phyloP scores from a whole-genome alignment of 1,140 invertebrate species.

The Euwallacea fornicatus region DNA sequence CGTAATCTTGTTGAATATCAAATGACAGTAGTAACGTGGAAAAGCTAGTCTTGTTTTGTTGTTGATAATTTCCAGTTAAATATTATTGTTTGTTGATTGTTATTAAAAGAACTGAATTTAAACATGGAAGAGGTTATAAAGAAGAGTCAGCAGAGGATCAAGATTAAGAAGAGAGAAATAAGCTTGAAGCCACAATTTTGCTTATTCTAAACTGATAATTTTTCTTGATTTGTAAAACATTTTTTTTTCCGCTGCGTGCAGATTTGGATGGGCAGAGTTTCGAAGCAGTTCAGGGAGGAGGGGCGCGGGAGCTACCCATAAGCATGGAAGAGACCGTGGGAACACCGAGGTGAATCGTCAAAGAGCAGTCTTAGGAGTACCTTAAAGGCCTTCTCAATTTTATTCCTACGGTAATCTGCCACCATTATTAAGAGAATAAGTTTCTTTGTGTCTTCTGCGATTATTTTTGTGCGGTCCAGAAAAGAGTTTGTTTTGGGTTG shows the following conservation, averaged over 20 bases:
- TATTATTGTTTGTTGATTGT: neutral
- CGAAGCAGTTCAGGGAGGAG: conserved; percentile 54
- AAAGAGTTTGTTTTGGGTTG: no score
- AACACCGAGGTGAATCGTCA: conserved; percentile 11
- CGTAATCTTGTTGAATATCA: conserved; percentile 15
- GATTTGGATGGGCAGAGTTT: conserved; percentile 13
- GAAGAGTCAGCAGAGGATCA: neutral
- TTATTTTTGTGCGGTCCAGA: neutral
- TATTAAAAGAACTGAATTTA: neutral
- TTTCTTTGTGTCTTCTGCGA: conserved; percentile 1
- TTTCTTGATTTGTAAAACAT: conserved; percentile 35
- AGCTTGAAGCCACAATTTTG: conserved; percentile 17
- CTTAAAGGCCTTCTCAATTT: neutral
- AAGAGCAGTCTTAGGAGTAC: neutral
- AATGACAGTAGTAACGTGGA: neutral
- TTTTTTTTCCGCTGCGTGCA: conserved; percentile 17
- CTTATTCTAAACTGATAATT: conserved; percentile 45
- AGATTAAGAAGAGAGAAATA: conserved; percentile 12
- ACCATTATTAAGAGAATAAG: neutral
- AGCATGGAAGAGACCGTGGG: conserved; percentile 17
- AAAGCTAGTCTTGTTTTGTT: conserved; percentile 8
- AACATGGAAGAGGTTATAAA: no score
- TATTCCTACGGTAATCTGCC: neutral
- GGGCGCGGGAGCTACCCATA: conserved; percentile 44
- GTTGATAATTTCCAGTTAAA: neutral